phyloP scores from a whole-genome alignment of 2,888 invertebrate genomes.

The Epistrophella euchroma region DNA sequence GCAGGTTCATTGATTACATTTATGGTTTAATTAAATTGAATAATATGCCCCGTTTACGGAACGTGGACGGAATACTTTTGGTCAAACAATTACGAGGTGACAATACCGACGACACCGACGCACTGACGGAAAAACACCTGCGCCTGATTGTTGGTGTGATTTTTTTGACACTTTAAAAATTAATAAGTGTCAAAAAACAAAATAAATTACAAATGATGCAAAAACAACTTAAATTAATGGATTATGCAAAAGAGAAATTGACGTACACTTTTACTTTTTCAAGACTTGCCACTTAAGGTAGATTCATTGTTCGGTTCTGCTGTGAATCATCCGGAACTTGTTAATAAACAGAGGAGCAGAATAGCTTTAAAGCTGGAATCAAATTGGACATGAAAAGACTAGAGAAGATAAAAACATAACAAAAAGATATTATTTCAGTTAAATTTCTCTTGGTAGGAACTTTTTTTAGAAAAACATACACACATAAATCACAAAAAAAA shows the following conservation, averaged over 20 bases:
- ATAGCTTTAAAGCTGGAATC: background rate
- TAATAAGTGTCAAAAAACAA: background rate
- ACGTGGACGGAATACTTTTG: conserved; percentile 52
- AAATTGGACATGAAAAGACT: background rate
- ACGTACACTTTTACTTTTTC: conserved; percentile 60
- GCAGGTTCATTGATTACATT: conserved; percentile 62
- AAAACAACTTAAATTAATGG: conserved; percentile 4
- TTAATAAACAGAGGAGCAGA: background rate
- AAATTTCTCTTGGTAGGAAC: no score
- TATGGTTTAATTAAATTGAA: conserved; percentile 71
- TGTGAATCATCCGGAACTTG: conserved; percentile 35
- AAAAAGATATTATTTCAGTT: no score
- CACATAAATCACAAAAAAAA: no score
- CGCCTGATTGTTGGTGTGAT: conserved; percentile 5
- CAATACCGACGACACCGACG: background rate
- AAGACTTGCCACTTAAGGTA: background rate
- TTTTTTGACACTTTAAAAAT: conserved; percentile 41
- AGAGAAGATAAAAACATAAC: background rate
- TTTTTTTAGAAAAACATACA: no score
- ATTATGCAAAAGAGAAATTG: conserved; percentile 61
- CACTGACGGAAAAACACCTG: conserved; percentile 65
- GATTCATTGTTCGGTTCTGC: background rate
- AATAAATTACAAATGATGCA: conserved; percentile 17
- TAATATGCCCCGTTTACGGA: conserved; percentile 47
- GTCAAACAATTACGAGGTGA: background rate